Conservation (phyloP, 2,888 invertebrate genomes). For the Melieria crassipennis region DNA sequence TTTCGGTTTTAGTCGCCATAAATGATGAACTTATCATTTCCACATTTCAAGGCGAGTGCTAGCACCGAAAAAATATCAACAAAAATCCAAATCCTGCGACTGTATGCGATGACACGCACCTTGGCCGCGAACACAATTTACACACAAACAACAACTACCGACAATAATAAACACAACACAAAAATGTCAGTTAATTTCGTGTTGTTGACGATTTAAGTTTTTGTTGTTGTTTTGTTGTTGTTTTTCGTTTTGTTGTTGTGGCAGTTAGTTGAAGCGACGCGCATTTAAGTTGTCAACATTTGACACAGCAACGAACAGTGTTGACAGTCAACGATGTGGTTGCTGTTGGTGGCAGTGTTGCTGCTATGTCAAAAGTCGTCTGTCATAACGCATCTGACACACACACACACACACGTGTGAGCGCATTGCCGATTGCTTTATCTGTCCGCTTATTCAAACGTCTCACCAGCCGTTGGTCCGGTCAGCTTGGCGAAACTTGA, state of each 20-base stretch:
- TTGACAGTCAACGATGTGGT: neutral
- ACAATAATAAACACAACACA: slow-evolving; percentile 18
- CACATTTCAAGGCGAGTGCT: too few relatives aligned
- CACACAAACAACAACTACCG: neutral
- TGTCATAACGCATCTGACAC: slow-evolving; percentile 21
- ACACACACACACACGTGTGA: neutral
- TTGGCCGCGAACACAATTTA: too few relatives aligned
- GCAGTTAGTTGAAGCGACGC: too few relatives aligned
- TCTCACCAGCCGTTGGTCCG: neutral
- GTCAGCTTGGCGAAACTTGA: slow-evolving; percentile 8
- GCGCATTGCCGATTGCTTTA: neutral
- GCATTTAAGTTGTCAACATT: too few relatives aligned
- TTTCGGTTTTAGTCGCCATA: too few relatives aligned
- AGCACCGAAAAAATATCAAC: too few relatives aligned
- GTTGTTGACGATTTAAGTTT: neutral
- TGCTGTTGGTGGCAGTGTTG: slow-evolving; percentile 1
- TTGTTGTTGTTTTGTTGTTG: slow-evolving; percentile 5
- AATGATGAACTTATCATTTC: too few relatives aligned
- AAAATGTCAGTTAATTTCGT: slow-evolving; percentile 21
- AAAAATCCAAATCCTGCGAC: too few relatives aligned
- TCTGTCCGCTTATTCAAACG: neutral
- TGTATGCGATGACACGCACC: too few relatives aligned
- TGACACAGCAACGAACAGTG: too few relatives aligned
- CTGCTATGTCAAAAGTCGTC: slow-evolving; percentile 18
- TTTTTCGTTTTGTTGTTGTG: neutral